These are phyloP conservation scores for Eupithecia insigniata DNA, from an alignment of 2,888 invertebrate species.

Conservation along the genomic window DNA sequence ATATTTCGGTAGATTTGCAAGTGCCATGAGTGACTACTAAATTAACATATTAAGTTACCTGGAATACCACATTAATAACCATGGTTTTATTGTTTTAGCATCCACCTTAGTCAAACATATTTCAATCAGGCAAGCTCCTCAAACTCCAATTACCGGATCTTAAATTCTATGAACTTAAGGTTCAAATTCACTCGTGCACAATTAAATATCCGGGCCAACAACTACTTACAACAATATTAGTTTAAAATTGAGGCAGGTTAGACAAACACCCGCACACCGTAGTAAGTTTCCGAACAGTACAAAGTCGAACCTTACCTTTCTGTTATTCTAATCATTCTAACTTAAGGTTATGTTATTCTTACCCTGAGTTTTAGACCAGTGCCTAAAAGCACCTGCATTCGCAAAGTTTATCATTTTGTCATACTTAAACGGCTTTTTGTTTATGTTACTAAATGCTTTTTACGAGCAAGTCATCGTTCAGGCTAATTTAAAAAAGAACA, in stretches of 20 bases:
- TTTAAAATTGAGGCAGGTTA: background rate
- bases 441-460: background rate
- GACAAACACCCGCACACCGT: background rate
- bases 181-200: background rate
- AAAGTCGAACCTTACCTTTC: background rate
- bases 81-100: too few relatives aligned
- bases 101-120: too few relatives aligned
- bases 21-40: too few relatives aligned
- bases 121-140: background rate
- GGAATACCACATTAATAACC: too few relatives aligned
- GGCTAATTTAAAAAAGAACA: background rate
- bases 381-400: background rate
- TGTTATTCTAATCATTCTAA: background rate
- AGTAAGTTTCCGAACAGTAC: background rate
- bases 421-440: too few relatives aligned
- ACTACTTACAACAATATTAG: background rate
- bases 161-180: background rate
- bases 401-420: too few relatives aligned
- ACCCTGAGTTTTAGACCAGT: background rate
- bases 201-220: background rate
- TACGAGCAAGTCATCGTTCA: background rate
- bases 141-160: background rate
- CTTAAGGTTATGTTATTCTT: background rate
- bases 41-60: too few relatives aligned
- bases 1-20: too few relatives aligned